Evolutionary conservation across 2,113 vertebrate species (phyloP), one percentile per base, ranked within the genome.

Genomic region (Dryoscopus gambensis): DNA sequence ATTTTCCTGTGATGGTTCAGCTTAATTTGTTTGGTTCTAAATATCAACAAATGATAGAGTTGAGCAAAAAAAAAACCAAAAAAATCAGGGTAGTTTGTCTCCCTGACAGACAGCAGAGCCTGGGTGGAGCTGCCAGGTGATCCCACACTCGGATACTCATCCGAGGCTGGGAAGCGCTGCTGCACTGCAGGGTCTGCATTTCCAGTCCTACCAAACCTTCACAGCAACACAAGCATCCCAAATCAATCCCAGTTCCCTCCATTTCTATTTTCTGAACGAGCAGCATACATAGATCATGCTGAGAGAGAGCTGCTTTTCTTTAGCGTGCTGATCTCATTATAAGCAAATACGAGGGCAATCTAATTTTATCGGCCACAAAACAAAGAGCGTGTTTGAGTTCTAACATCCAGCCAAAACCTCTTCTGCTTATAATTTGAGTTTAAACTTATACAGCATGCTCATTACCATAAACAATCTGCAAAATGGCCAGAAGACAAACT

Each of bases 81-180:
- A 49, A 91, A 65, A 37, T 0, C 5, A 47, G 11, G 20, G 40
- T 22, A 10, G 2, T 30, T 52, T 49, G 40, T 55, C 9, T 22
- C 22, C 23, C 2, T 19, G 44, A 10, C 0, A 2, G 33, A 2
- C 0, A 71, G 47, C 68, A 28, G 50, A 75, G 69, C 40, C 44
- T 44, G 52, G 68, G n/a, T n/a, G 44, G 74, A 28, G 44, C 4
- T 82, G 84, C 42, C 74, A 59, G 53, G 60, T 44, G 42, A 63
- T 39, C 13, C 1, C 74, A 75, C 37, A 37, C 33, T 24, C 40
- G 7, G 37, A 15, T 7, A 9, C 15, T 68, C 2, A 0, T 15
- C 46, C 5, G 5, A 69, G 28, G 18, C 60, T 33, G 44, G 10
- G 28, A 37, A 74, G 50, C 16, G 3, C 11, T 39, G 15, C 53